Evolutionary conservation across 2,888 invertebrate genomes (phyloP).

Genomic region (Nephrotoma guestfalica): DNA sequence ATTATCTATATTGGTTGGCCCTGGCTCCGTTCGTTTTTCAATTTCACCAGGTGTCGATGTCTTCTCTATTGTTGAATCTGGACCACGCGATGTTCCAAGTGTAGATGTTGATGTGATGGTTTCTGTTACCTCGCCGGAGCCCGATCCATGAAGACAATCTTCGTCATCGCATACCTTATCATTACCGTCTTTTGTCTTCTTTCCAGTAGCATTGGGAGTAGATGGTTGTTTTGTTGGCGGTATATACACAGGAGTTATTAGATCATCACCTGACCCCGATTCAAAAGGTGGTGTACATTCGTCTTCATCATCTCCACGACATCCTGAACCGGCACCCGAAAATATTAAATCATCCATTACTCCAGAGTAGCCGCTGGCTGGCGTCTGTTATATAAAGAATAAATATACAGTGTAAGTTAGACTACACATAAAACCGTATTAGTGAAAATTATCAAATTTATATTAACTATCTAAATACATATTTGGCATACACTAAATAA

Average conservation of each 20-base stretch:
- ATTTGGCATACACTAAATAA: no score
- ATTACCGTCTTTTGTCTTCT: conserved; percentile 15
- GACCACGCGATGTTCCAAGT: conserved; percentile 28
- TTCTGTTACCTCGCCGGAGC: conserved; percentile 58
- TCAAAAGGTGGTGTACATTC: conserved; percentile 77
- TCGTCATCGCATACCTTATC: conserved; percentile 66
- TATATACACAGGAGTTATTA: conserved; percentile 85
- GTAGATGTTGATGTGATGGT: conserved; percentile 36
- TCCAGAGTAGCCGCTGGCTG: conserved; percentile 63
- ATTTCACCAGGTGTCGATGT: conserved; percentile 6
- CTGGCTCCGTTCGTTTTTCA: conserved; percentile 4
- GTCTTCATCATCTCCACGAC: conserved; percentile 83
- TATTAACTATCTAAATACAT: no score
- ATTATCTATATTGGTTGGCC: not conserved
- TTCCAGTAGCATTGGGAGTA: conserved; percentile 27
- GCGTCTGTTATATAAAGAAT: conserved; percentile 43
- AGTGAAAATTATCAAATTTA: no score
- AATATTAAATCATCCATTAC: conserved; percentile 81
- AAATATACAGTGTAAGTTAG: not conserved
- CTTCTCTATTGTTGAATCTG: conserved; percentile 26
- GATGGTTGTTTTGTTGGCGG: conserved; percentile 64
- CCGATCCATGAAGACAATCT: conserved; percentile 72
- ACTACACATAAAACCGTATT: no score
- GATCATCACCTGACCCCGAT: conserved; percentile 74
- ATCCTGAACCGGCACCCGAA: conserved; percentile 84